Percentiles rank a stretch among this genome's conserved stretches.
phyloP scores from a whole-genome alignment of 1,140 invertebrate species.

The Nixonia krombeini region DNA sequence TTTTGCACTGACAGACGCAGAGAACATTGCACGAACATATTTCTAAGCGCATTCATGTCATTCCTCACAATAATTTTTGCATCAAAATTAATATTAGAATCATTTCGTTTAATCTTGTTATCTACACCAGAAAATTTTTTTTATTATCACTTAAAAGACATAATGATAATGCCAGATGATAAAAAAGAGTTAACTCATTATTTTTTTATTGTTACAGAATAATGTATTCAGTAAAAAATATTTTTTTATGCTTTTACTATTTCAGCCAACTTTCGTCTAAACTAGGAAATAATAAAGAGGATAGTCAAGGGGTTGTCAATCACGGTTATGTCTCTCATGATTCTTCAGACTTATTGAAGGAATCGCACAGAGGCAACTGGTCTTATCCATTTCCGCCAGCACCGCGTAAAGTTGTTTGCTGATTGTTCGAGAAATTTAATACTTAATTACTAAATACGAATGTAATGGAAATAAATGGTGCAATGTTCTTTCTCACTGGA shows the following conservation, averaged over 20 bases:
- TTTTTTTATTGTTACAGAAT: too few species aligned
- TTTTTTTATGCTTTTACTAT: conserved; percentile 10
- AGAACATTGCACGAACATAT: too few species aligned
- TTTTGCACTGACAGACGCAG: too few species aligned
- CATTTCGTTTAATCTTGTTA: too few species aligned
- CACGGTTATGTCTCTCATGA: conserved; percentile 61
- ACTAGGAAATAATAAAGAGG: conserved; percentile 55
- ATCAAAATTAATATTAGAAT: too few species aligned
- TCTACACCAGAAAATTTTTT: too few species aligned
- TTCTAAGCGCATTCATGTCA: too few species aligned
- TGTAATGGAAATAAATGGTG: background rate
- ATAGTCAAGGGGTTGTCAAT: conserved; percentile 62
- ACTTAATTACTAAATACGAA: background rate
- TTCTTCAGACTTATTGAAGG: conserved; percentile 52
- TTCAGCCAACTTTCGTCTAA: conserved; percentile 64
- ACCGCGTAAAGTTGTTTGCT: conserved; percentile 51
- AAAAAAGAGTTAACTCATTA: too few species aligned
- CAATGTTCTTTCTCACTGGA: background rate
- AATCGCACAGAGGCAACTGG: conserved; percentile 60
- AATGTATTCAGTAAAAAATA: too few species aligned
- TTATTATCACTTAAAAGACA: too few species aligned
- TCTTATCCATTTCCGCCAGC: conserved; percentile 65
- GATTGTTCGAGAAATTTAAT: background rate
- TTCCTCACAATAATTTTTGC: too few species aligned
- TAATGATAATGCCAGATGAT: too few species aligned